Conservation (phyloP, 2,888 invertebrate species). For the Eustalomyia histrio region DNA sequence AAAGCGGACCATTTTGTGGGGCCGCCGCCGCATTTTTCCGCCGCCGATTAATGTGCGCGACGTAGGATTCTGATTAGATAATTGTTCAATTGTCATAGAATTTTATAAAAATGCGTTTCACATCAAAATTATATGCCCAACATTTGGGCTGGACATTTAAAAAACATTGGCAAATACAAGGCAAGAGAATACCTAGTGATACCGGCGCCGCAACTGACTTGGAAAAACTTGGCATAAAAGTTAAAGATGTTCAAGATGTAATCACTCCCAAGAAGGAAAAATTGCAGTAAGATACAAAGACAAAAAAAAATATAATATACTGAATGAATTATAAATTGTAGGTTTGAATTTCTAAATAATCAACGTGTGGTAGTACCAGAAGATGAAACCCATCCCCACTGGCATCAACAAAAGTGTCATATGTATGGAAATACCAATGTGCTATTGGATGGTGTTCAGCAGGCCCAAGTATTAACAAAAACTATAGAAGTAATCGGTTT, state of each 20-base stretch:
- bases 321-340: conserved; percentile 26
- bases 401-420: conserved; percentile 83
- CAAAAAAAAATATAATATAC: too few species aligned
- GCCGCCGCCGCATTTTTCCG: too few species aligned
- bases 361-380: conserved; percentile 74
- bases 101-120: conserved; percentile 83
- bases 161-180: conserved; percentile 86
- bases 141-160: conserved; percentile 87
- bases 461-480: conserved; percentile 91
- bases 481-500: conserved; percentile 84
- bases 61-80: too few species aligned
- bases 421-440: conserved; percentile 83
- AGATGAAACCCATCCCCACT: conserved; percentile 84
- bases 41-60: too few species aligned
- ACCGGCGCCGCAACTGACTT: conserved; percentile 82
- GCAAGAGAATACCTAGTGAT: conserved; percentile 82
- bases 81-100: too few species aligned
- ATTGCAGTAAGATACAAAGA: conserved; percentile 53
- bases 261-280: conserved; percentile 78
- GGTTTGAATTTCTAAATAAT: conserved; percentile 63
- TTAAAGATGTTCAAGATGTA: conserved; percentile 84
- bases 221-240: conserved; percentile 81
- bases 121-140: conserved; percentile 83
- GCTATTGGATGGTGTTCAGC: conserved; percentile 86
- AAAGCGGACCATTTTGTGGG: too few species aligned